These are phyloP conservation scores for Pachyseris speciosa DNA, from an alignment of 64 coral and sea anemone genomes.

Conservation along the genomic window DNA sequence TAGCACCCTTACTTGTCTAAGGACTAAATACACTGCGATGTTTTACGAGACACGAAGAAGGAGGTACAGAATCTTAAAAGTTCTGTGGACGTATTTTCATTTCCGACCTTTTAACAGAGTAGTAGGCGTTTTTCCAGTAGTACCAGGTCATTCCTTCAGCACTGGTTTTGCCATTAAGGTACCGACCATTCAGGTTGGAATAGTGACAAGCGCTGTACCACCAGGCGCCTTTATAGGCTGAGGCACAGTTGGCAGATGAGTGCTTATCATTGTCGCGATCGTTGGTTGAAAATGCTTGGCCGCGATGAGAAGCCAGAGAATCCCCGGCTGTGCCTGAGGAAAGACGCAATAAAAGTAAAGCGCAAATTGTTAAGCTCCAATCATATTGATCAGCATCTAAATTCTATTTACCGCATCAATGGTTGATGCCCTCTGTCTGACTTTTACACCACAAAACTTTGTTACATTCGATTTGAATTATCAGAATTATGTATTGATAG, in stretches of 20 bases:
- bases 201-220: slow-evolving; percentile 16
- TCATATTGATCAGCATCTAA: no score
- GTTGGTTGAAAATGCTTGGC: slow-evolving; percentile 8
- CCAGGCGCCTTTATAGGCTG: neutral
- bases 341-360: neutral
- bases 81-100: slow-evolving; percentile 24
- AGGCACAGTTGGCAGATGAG: neutral
- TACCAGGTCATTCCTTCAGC: slow-evolving; percentile 8
- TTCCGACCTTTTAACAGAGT: neutral
- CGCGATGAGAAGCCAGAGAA: neutral
- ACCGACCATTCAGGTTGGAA: slow-evolving; percentile 35
- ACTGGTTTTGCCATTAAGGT: neutral
- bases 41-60: no score
- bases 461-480: no score
- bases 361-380: no score
- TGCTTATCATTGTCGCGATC: slow-evolving; percentile 19
- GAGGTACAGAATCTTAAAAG: no score
- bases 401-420: no score
- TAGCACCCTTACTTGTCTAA: no score
- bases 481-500: no score
- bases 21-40: no score
- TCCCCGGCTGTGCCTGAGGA: neutral
- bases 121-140: neutral
- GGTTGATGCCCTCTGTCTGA: no score
- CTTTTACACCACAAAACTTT: no score